Evolutionary conservation across 2,113 vertebrate species (phyloP).

Genomic region (Ptilonorhynchus violaceus): DNA sequence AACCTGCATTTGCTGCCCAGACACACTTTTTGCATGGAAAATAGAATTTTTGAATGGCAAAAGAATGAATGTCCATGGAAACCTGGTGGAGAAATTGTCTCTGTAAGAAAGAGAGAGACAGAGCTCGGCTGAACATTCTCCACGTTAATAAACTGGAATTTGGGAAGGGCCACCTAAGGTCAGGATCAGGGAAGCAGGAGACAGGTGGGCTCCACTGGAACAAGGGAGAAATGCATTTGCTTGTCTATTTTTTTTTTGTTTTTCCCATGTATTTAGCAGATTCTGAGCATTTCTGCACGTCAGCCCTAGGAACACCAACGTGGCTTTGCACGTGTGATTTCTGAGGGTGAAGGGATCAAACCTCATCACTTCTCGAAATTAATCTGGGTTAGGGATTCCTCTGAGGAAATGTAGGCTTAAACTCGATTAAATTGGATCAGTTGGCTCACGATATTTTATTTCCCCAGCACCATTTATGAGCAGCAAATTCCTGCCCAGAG

Average conservation of each 20-base stretch:
- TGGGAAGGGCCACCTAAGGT: not conserved
- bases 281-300: not conserved
- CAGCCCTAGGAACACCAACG: not conserved
- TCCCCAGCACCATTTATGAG: not conserved
- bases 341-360: not conserved
- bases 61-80: not conserved
- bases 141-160: not conserved
- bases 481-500: not conserved
- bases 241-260: not conserved
- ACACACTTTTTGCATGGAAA: not conserved
- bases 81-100: not conserved
- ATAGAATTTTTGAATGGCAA: not conserved
- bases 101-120: not conserved
- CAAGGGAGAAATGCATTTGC: not conserved
- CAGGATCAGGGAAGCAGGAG: not conserved
- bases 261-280: not conserved
- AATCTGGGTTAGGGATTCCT: not conserved
- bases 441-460: not conserved
- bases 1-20: not conserved
- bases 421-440: not conserved
- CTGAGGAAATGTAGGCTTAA: not conserved
- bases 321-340: not conserved
- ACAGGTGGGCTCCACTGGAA: not conserved
- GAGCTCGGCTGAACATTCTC: not conserved
- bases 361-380: not conserved